phyloP scores from a whole-genome alignment of 2,797 vertebrate genomes.

The Rhodeus uyekii region DNA sequence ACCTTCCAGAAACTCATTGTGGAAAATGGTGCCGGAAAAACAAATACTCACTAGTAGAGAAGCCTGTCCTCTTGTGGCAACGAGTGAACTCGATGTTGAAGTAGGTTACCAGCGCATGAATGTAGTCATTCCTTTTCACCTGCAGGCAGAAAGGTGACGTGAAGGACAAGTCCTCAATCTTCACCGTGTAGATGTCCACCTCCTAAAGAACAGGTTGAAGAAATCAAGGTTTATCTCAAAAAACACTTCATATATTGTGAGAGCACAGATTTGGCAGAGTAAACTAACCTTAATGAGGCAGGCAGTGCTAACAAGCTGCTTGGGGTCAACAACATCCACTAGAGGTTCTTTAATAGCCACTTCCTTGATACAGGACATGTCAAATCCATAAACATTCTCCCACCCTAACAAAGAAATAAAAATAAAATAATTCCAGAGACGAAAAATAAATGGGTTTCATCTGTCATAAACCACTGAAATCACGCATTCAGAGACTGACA shows the following conservation, averaged over 20 bases:
- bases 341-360: conserved; percentile 93
- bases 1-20: background rate
- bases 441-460: background rate
- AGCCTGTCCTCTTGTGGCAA: conserved; percentile 93
- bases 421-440: background rate
- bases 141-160: conserved; percentile 95
- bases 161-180: conserved; percentile 91
- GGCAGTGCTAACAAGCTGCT: conserved; percentile 90
- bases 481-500: conserved; percentile 27
- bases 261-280: too few species aligned
- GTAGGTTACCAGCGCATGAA: conserved; percentile 92
- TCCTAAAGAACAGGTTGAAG: conserved; percentile 72
- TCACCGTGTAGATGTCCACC: conserved; percentile 95
- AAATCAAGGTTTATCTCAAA: background rate
- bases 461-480: background rate
- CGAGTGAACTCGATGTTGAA: conserved; percentile 97
- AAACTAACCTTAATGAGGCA: conserved; percentile 89
- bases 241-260: background rate
- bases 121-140: conserved; percentile 93
- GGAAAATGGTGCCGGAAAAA: background rate
- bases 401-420: conserved; percentile 78
- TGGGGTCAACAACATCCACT: conserved; percentile 93
- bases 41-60: conserved; percentile 85
- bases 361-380: conserved; percentile 96
- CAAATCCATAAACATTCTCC: conserved; percentile 94